Percentiles rank a stretch among this genome's conserved stretches.
These are phyloP conservation scores for Scaptomyza reducta DNA, from an alignment of 2,888 invertebrate species.

Conservation along the genomic window DNA sequence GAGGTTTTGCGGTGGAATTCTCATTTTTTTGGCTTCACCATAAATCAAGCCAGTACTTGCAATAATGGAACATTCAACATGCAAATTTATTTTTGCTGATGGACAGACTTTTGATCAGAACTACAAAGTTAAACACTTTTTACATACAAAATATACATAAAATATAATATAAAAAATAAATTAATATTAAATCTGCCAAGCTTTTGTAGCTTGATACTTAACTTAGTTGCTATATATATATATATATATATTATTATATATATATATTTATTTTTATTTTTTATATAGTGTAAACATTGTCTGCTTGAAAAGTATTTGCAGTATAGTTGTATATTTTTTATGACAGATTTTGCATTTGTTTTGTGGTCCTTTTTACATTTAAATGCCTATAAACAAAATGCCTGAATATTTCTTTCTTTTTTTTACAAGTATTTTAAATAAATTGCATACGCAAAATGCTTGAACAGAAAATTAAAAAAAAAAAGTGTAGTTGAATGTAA, in stretches of 20 bases:
- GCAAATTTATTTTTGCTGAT: background rate
- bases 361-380: conserved; percentile 57
- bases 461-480: conserved; percentile 18
- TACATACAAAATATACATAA: no score
- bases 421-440: conserved; percentile 48
- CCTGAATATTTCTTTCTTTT: background rate
- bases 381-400: conserved; percentile 59
- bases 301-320: conserved; percentile 2
- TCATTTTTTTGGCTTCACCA: background rate
- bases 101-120: background rate
- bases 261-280: background rate
- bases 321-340: conserved; percentile 33
- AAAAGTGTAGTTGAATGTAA: conserved; percentile 52
- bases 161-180: no score
- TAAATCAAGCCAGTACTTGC: background rate
- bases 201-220: no score
- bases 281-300: conserved; percentile 17
- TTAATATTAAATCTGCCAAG: no score
- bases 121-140: no score
- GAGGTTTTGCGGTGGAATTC: background rate
- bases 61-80: background rate
- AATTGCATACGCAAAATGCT: conserved; percentile 45
- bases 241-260: background rate
- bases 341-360: conserved; percentile 28
- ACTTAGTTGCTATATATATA: no score